A percentile compares a stretch with the other conserved stretches of the same genome.
Evolutionary conservation across 2,888 invertebrate species (phyloP).

Genomic region (Drosophila colorata): DNA sequence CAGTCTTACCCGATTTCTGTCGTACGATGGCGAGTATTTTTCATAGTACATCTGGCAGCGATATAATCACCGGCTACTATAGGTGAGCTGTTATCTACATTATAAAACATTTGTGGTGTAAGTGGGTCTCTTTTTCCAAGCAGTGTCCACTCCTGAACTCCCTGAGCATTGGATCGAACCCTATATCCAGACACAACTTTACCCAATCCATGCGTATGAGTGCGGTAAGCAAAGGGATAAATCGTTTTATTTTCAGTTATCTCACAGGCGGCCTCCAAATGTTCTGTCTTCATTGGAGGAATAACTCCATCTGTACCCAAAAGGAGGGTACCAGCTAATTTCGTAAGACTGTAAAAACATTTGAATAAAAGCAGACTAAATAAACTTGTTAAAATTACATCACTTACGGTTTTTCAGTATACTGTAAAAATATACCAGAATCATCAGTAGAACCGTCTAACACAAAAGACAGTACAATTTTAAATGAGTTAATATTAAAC

Average conservation of each 20-base stretch:
- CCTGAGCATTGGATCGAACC: conserved; percentile 87
- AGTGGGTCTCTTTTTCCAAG: conserved; percentile 95
- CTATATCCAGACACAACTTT: conserved; percentile 94
- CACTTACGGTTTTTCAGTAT: conserved; percentile 90
- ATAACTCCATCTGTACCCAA: conserved; percentile 95
- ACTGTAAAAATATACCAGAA: conserved; percentile 93
- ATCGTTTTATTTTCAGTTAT: conserved; percentile 92
- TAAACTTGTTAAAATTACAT: too few species aligned
- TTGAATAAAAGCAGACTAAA: background rate
- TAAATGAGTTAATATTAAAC: background rate
- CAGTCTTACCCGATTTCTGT: conserved; percentile 91
- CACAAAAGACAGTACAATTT: background rate
- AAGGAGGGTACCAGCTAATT: conserved; percentile 95
- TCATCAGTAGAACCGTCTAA: conserved; percentile 92
- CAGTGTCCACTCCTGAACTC: conserved; percentile 91
- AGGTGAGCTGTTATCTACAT: conserved; percentile 88
- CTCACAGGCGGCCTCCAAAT: conserved; percentile 96
- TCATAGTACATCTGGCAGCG: conserved; percentile 97
- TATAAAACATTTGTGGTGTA: conserved; percentile 98
- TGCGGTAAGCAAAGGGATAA: conserved; percentile 97
- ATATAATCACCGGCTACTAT: conserved; percentile 90
- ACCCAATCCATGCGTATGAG: conserved; percentile 96
- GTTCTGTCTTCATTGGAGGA: conserved; percentile 89
- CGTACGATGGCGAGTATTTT: conserved; percentile 88
- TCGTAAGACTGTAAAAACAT: conserved; percentile 89